Percentiles rank a stretch among this genome's conserved stretches.
These are phyloP conservation scores for Bombus turneri DNA, from an alignment of 1,140 invertebrate genomes.

Conservation along the genomic window DNA sequence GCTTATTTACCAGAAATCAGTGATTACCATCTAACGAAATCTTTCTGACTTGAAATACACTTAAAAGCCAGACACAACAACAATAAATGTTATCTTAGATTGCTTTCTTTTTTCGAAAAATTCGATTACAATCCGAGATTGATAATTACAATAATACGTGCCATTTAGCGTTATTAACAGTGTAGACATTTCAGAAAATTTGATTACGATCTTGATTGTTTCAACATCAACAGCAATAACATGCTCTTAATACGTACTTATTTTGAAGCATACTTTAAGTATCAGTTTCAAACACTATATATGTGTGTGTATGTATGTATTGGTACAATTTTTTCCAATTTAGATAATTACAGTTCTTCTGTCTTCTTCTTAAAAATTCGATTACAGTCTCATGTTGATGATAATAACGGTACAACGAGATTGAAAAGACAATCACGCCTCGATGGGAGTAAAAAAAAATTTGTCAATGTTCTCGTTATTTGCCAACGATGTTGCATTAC, in stretches of 20 bases:
- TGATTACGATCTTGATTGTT: too few relatives aligned
- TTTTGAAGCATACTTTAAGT: too few relatives aligned
- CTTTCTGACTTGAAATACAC: neutral
- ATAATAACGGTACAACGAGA: neutral
- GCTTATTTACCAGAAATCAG: conserved; percentile 13
- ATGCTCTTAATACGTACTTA: too few relatives aligned
- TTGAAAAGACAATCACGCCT: neutral
- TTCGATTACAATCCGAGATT: neutral
- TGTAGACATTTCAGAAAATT: too few relatives aligned
- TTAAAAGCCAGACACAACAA: neutral
- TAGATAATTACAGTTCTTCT: neutral
- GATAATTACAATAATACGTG: too few relatives aligned
- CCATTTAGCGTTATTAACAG: too few relatives aligned
- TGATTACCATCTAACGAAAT: conserved; percentile 8
- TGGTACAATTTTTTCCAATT: neutral
- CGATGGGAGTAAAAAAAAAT: neutral
- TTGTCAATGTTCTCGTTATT: conserved; percentile 19
- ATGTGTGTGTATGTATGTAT: neutral
- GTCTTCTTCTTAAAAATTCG: neutral
- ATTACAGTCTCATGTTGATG: neutral
- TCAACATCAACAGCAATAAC: too few relatives aligned
- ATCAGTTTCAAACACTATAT: neutral
- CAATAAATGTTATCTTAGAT: neutral
- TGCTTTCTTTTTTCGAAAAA: neutral
- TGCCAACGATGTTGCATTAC: conserved; percentile 15